These are phyloP conservation scores for Osmoderma eremita DNA, from an alignment of 2,888 invertebrate species.

Conservation along the genomic window DNA sequence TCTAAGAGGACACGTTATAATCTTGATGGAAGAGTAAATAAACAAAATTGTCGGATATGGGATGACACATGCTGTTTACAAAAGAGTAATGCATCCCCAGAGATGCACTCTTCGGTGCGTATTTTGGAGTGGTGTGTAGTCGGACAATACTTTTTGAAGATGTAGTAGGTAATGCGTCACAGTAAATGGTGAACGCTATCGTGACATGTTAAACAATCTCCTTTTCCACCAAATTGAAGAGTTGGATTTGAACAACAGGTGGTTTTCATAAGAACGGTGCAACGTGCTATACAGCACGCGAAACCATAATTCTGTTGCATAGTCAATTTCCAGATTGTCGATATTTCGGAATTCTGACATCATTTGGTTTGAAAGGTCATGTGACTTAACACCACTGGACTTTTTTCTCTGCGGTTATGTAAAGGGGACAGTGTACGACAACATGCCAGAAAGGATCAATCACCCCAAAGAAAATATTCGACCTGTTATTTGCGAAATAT, in stretches of 20 bases:
- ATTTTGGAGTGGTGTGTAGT: background rate
- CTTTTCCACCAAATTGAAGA: background rate
- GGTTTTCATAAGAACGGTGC: background rate
- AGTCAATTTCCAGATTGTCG: no score
- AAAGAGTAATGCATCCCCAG: no score
- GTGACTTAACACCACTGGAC: no score
- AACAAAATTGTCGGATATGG: background rate
- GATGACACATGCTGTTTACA: slow-evolving; percentile 1
- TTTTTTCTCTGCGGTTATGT: background rate
- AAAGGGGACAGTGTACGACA: background rate
- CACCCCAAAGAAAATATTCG: no score
- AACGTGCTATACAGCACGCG: background rate
- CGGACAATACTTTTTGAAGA: background rate
- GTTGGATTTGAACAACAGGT: background rate
- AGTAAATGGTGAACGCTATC: background rate
- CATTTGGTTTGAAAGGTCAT: no score
- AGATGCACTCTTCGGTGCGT: background rate
- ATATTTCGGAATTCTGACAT: no score
- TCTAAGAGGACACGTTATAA: no score
- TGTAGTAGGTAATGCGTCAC: background rate
- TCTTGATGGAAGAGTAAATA: no score
- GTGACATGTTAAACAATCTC: background rate
- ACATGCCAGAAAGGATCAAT: background rate
- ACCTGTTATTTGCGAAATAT: no score
- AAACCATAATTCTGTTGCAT: no score